Conservation (phyloP, 2,888 invertebrate species). For the Crepidodera aurea region DNA sequence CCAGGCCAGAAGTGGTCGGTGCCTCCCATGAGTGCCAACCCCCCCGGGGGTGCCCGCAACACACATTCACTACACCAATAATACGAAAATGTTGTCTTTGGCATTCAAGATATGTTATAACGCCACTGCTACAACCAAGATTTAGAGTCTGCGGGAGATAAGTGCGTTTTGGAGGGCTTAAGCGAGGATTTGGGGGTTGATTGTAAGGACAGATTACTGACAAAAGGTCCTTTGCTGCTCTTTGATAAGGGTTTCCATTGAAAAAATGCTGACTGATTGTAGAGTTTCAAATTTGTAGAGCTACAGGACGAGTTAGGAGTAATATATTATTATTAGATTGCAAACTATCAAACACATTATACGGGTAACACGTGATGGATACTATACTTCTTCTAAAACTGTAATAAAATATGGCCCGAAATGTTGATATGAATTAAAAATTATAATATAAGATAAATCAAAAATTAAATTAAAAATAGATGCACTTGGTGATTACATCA, state of each 20-base stretch:
- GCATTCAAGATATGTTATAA: conserved; percentile 33
- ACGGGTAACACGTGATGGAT: no score
- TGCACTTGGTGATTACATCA: no score
- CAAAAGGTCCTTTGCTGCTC: neutral
- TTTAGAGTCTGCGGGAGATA: conserved; percentile 20
- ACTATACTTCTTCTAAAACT: no score
- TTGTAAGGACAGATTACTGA: conserved; percentile 4
- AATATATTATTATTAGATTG: no score
- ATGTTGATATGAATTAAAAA: no score
- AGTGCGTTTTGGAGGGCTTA: conserved; percentile 15
- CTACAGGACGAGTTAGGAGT: no score
- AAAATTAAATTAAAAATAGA: no score
- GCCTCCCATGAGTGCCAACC: neutral
- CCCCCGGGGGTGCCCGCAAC: conserved; percentile 25
- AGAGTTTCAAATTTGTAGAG: no score
- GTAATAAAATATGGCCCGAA: no score
- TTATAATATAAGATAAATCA: no score
- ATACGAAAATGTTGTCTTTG: conserved; percentile 33
- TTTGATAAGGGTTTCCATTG: conserved; percentile 13
- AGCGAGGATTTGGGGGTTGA: conserved; percentile 3
- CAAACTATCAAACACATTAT: no score
- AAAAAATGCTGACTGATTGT: neutral
- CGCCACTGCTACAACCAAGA: conserved; percentile 16
- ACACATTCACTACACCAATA: conserved; percentile 34
- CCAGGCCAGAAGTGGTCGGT: conserved; percentile 24